phyloP scores from a whole-genome alignment of 1,140 invertebrate genomes.

The Sinonovacula constricta region DNA sequence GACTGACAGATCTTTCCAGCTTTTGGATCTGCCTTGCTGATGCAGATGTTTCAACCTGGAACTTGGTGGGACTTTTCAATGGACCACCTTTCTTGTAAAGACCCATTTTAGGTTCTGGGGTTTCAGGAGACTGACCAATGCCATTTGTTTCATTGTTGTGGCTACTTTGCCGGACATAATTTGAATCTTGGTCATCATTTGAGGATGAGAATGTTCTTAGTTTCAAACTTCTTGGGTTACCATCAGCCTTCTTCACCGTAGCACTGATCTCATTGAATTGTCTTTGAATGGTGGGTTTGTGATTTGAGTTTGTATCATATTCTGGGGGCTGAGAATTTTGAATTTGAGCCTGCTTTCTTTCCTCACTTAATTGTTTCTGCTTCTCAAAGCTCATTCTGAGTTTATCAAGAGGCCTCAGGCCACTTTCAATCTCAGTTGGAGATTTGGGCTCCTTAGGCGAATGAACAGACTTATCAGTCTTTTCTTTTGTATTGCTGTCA shows the following conservation, averaged over 20 bases:
- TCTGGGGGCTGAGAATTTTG: slow-evolving; percentile 2
- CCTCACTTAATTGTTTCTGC: slow-evolving; percentile 45
- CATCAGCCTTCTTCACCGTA: neutral
- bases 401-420: slow-evolving; percentile 32
- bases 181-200: no score
- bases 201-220: slow-evolving; percentile 39
- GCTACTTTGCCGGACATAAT: no score
- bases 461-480: no score
- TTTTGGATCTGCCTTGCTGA: slow-evolving; percentile 51
- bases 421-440: no score
- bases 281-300: slow-evolving; percentile 23
- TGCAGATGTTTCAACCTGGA: slow-evolving; percentile 10
- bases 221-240: neutral
- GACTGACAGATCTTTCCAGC: slow-evolving; percentile 40
- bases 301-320: slow-evolving; percentile 7
- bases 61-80: slow-evolving; percentile 1
- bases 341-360: slow-evolving; percentile 9
- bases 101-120: slow-evolving; percentile 21
- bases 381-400: slow-evolving; percentile 47
- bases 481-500: slow-evolving; percentile 3
- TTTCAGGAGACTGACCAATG: neutral
- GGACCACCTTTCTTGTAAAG: slow-evolving; percentile 24
- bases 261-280: slow-evolving; percentile 33
- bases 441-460: no score
- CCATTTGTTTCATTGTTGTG: neutral